These are phyloP conservation scores for Varecia variegata DNA, from an alignment of 2,797 vertebrate species.

Conservation along the genomic window DNA sequence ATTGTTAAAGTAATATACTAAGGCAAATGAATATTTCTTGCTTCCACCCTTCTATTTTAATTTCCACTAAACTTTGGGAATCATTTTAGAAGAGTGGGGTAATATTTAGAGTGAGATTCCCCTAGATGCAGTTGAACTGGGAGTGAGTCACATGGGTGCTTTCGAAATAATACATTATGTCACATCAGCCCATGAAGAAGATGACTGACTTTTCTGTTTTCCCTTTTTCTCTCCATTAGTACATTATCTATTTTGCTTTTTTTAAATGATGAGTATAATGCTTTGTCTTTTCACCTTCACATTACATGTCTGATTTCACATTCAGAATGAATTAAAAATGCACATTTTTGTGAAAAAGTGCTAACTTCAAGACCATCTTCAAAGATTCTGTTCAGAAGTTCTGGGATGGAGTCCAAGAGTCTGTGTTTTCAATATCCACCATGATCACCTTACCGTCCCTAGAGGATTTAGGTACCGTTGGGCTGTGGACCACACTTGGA, in stretches of 20 bases:
- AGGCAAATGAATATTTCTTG: background rate
- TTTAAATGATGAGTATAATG: background rate
- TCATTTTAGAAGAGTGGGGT: background rate
- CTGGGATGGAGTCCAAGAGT: background rate
- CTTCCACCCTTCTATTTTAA: background rate
- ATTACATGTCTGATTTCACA: background rate
- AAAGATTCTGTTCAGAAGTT: background rate
- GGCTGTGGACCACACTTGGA: background rate
- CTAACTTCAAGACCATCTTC: background rate
- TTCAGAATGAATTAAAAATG: slow-evolving; percentile 7
- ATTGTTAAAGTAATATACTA: background rate
- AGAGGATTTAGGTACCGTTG: background rate
- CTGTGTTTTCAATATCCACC: background rate
- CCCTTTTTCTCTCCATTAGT: background rate
- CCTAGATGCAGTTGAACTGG: background rate
- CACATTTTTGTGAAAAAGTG: background rate
- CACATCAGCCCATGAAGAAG: background rate
- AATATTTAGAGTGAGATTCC: background rate
- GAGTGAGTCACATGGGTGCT: background rate
- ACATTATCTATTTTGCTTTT: background rate
- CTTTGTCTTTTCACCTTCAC: background rate
- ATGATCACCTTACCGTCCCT: background rate
- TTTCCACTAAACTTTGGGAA: background rate
- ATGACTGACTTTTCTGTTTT: background rate
- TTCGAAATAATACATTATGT: background rate